phyloP scores from a whole-genome alignment of 2,888 invertebrate genomes.

The Xanthostigma xanthostigma region DNA sequence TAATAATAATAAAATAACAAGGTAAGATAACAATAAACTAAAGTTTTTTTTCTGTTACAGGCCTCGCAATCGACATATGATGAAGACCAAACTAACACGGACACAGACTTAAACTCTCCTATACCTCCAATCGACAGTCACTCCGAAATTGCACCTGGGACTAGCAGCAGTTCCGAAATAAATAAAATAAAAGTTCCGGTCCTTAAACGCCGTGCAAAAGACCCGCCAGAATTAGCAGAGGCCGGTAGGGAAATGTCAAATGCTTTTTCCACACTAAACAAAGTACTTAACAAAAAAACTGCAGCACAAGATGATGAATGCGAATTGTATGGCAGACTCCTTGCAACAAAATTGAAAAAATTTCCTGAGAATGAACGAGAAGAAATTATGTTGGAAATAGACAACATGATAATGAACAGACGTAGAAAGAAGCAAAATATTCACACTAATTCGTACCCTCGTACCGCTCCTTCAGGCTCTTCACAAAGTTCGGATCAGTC shows the following conservation, averaged over 20 bases:
- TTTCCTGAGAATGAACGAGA: conserved; percentile 10
- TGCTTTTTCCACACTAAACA: conserved; percentile 4
- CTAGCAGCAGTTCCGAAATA: not conserved
- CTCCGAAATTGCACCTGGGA: not conserved
- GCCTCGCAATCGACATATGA: conserved; percentile 1
- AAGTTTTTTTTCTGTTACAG: conserved; percentile 1
- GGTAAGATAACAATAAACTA: not conserved
- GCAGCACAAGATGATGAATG: conserved; percentile 10
- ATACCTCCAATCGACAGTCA: not conserved
- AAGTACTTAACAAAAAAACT: conserved; percentile 1
- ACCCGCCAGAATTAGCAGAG: conserved; percentile 8
- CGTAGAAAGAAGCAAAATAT: conserved; percentile 1
- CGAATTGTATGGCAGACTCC: conserved; percentile 10
- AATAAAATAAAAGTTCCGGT: not conserved
- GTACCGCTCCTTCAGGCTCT: not conserved
- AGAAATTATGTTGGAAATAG: conserved; percentile 10
- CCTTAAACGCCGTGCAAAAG: not conserved
- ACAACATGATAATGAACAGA: conserved; percentile 5
- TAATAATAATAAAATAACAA: not conserved
- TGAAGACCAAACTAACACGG: not conserved
- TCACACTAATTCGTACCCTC: not conserved
- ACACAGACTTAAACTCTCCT: not conserved
- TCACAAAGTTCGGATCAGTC: not conserved
- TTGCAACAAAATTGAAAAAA: conserved; percentile 12
- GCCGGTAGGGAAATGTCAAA: conserved; percentile 8